These are phyloP conservation scores for Holothuria glaberrima DNA, from an alignment of 35 echinoderm and acorn worm genomes.

Conservation along the genomic window DNA sequence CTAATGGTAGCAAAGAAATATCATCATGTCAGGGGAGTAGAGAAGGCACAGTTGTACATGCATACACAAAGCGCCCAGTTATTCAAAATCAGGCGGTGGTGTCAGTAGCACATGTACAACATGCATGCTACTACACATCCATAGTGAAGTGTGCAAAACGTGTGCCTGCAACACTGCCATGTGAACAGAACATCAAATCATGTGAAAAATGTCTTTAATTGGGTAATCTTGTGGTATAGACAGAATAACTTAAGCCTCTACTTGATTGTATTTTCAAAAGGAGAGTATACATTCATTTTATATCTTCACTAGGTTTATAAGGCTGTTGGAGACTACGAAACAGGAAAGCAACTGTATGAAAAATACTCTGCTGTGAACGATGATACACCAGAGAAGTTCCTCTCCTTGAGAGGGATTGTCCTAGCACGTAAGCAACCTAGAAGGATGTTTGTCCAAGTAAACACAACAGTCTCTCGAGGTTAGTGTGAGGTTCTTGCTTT, in stretches of 20 bases:
- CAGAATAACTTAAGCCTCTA: no score
- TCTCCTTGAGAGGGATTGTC: conserved; percentile 72
- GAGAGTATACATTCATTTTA: no score
- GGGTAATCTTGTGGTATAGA: no score
- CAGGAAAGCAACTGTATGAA: conserved; percentile 73
- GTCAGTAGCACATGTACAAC: no score
- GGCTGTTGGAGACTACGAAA: conserved; percentile 72
- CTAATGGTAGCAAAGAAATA: no score
- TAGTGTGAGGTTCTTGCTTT: neutral
- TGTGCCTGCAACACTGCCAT: neutral
- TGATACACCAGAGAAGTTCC: conserved; percentile 78
- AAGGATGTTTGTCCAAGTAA: conserved; percentile 95
- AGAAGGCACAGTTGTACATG: no score
- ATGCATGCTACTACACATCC: no score
- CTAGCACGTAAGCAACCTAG: conserved; percentile 84
- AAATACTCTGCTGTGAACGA: conserved; percentile 87
- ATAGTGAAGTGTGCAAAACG: no score
- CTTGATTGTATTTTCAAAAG: no score
- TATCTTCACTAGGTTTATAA: conserved; percentile 75
- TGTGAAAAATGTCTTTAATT: neutral
- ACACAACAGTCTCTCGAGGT: conserved; percentile 74
- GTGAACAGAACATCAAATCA: neutral
- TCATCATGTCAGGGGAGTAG: no score
- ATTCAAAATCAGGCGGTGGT: no score
- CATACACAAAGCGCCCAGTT: no score